These are phyloP conservation scores for Cnemophilus loriae DNA, from an alignment of 2,113 vertebrate genomes.

Conservation along the genomic window DNA sequence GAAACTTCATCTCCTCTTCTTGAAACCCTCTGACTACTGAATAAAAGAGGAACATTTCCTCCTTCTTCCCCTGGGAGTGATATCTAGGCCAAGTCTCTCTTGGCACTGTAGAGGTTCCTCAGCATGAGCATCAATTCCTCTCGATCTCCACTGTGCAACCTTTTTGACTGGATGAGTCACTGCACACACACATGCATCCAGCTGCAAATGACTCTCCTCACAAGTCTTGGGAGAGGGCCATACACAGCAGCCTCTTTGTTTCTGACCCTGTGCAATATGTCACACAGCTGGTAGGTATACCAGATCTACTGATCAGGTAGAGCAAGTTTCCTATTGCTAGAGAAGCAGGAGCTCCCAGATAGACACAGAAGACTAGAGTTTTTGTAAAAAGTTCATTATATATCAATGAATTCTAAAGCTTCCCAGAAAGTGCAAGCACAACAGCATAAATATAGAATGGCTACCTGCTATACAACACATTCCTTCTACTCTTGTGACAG, in stretches of 20 bases:
- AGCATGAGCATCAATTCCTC: not conserved
- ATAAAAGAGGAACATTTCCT: not conserved
- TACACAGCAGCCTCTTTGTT: not conserved
- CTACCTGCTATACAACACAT: not conserved
- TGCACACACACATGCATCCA: not conserved
- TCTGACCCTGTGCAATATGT: not conserved
- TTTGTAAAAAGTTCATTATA: not conserved
- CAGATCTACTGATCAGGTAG: not conserved
- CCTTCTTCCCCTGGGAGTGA: not conserved
- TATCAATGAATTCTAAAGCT: not conserved
- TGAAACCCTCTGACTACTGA: not conserved
- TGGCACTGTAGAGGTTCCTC: not conserved
- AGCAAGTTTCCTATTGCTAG: not conserved
- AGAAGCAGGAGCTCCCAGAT: not conserved
- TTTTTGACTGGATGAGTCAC: constrained; percentile 11
- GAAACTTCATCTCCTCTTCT: not conserved
- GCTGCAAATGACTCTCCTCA: not conserved
- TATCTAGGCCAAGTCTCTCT: not conserved
- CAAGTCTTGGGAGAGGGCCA: not conserved
- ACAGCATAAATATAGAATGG: not conserved
- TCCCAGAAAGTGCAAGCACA: not conserved
- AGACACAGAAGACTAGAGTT: not conserved
- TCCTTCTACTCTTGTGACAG: not conserved
- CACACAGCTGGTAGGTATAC: not conserved
- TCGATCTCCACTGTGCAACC: not conserved